phyloP scores from a whole-genome alignment of 2,888 invertebrate species.

The Choreutis nemorana region DNA sequence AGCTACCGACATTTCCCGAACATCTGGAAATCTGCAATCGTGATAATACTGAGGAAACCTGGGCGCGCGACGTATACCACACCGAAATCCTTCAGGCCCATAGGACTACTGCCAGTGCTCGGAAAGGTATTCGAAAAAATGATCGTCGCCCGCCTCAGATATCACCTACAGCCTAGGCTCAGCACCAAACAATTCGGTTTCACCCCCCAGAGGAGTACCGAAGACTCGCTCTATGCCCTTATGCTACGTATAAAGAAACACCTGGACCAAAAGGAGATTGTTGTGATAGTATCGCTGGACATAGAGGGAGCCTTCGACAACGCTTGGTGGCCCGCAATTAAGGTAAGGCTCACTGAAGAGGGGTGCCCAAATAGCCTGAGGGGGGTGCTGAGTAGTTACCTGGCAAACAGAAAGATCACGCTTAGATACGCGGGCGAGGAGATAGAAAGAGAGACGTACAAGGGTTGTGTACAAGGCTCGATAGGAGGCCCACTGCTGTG shows the following conservation, averaged over 20 bases:
- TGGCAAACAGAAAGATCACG: neutral
- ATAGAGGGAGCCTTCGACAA: slow-evolving; percentile 10
- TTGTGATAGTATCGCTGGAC: slow-evolving; percentile 7
- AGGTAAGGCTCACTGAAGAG: slow-evolving; percentile 6
- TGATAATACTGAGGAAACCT: slow-evolving; percentile 8
- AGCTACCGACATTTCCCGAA: slow-evolving; percentile 8
- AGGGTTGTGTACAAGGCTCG: slow-evolving; percentile 11
- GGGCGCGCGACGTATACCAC: neutral
- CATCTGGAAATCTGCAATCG: slow-evolving; percentile 8
- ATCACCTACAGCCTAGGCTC: slow-evolving; percentile 3
- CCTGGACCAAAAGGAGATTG: slow-evolving; percentile 1
- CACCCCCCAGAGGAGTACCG: slow-evolving; percentile 7
- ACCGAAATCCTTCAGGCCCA: slow-evolving; percentile 4
- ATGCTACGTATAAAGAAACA: slow-evolving; percentile 1
- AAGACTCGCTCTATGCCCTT: slow-evolving; percentile 2
- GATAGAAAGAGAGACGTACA: slow-evolving; percentile 3
- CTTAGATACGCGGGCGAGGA: neutral
- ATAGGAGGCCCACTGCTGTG: slow-evolving; percentile 10
- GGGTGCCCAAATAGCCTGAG: slow-evolving; percentile 6
- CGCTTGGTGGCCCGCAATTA: slow-evolving; percentile 11
- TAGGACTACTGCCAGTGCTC: slow-evolving; percentile 9
- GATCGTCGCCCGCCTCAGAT: slow-evolving; percentile 5
- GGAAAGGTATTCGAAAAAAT: slow-evolving; percentile 9
- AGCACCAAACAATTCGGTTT: slow-evolving; percentile 9
- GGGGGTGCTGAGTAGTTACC: slow-evolving; percentile 5